Evolutionary conservation across 2,797 vertebrate species (phyloP).

Genomic region (Mormyrus proboscirostris): DNA sequence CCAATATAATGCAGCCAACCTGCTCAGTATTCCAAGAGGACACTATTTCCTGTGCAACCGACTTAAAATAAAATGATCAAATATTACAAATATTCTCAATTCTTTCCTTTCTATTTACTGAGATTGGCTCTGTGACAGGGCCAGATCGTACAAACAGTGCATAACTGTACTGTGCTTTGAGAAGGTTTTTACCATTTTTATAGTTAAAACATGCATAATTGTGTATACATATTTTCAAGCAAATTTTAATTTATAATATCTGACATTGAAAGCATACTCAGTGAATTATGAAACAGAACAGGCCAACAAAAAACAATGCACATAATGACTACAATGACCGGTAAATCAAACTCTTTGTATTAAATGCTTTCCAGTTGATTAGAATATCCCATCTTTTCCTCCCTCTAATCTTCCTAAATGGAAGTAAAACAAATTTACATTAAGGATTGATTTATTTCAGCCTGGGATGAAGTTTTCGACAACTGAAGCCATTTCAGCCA

Average conservation of each 20-base stretch:
- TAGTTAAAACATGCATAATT: not conserved
- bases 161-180: not conserved
- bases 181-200: constrained; percentile 2
- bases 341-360: constrained; percentile 6
- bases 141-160: not conserved
- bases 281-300: not conserved
- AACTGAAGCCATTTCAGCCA: constrained; percentile 87
- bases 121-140: not conserved
- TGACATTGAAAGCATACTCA: not conserved
- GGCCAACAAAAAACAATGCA: not conserved
- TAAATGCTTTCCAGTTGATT: constrained; percentile 6
- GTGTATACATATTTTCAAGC: not conserved
- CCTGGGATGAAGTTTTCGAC: constrained; percentile 57
- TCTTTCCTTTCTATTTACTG: not conserved
- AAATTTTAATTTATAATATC: constrained; percentile 5
- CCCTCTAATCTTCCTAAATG: not conserved
- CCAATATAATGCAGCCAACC: not conserved
- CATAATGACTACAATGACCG: not conserved
- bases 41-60: not conserved
- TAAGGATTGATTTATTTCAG: constrained; percentile 44
- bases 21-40: not conserved
- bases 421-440: constrained; percentile 9
- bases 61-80: not conserved
- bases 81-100: not conserved
- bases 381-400: not conserved